A percentile compares a stretch with the other conserved stretches of the same genome.
Conservation (phyloP, 2,797 vertebrate genomes). For the Typhlichthys eigenmanni region DNA sequence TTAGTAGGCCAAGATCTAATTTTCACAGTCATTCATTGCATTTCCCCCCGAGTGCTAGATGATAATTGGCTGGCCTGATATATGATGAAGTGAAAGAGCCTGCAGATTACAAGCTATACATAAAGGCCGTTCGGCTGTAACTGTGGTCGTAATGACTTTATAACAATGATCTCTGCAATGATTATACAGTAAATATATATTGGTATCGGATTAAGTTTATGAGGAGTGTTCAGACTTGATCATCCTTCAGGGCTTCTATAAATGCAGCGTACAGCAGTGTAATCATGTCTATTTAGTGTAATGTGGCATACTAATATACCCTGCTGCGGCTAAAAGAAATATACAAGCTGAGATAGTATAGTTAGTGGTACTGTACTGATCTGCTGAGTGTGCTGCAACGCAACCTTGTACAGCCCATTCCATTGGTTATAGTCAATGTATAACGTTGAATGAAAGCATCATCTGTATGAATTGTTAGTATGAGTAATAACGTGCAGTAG, state of each 20-base stretch:
- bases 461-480: no score
- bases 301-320: background rate
- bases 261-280: background rate
- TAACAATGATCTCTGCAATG: conserved; percentile 41
- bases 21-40: conserved; percentile 76
- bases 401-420: no score
- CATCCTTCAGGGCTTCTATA: background rate
- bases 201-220: conserved; percentile 25
- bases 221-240: background rate
- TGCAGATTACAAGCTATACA: conserved; percentile 54
- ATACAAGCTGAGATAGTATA: background rate
- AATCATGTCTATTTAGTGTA: background rate
- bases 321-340: background rate
- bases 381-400: no score
- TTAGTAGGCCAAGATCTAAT: conserved; percentile 77
- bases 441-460: no score
- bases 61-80: conserved; percentile 52
- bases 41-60: conserved; percentile 64
- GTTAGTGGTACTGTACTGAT: no score
- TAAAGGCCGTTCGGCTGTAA: conserved; percentile 35
- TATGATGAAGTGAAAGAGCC: conserved; percentile 49
- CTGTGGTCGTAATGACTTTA: conserved; percentile 45
- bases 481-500: no score
- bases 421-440: no score
- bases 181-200: conserved; percentile 49